phyloP scores from a whole-genome alignment of 2,888 invertebrate species.

The Gastracanthus pulcherrimus region DNA sequence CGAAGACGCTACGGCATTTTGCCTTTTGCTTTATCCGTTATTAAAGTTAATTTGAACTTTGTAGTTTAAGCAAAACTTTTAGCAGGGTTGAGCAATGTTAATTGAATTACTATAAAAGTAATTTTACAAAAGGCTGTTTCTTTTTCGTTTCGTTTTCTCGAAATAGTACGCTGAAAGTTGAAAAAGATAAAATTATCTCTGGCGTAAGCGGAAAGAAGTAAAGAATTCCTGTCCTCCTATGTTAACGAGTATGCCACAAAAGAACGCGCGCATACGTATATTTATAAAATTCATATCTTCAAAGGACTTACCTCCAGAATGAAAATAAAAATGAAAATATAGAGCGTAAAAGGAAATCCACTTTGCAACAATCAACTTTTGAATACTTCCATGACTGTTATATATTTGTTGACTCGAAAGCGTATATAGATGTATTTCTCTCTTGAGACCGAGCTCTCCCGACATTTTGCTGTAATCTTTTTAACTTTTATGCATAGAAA shows the following conservation, averaged over 20 bases:
- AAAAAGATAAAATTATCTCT: too few relatives aligned
- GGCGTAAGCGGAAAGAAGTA: too few relatives aligned
- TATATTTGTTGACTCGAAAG: not conserved
- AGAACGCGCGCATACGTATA: not conserved
- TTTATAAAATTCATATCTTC: not conserved
- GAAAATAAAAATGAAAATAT: not conserved
- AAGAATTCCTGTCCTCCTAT: not conserved
- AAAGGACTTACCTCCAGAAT: not conserved
- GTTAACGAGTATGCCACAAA: not conserved
- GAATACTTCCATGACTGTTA: constrained; percentile 23
- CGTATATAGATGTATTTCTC: too few relatives aligned
- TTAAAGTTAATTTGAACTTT: not conserved
- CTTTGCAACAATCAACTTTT: constrained; percentile 15
- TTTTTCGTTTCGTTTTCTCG: too few relatives aligned
- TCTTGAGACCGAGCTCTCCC: too few relatives aligned
- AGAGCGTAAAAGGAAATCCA: not conserved
- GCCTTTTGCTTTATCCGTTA: not conserved
- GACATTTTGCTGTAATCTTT: too few relatives aligned
- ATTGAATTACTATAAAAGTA: too few relatives aligned
- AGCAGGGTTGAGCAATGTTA: too few relatives aligned
- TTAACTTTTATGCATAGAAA: too few relatives aligned
- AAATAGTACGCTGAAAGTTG: too few relatives aligned
- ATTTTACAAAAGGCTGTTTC: too few relatives aligned
- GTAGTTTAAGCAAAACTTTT: not conserved
- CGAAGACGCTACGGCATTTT: too few relatives aligned